phyloP scores from a whole-genome alignment of 1,140 invertebrate species.

The Leptopilina clavipes region DNA sequence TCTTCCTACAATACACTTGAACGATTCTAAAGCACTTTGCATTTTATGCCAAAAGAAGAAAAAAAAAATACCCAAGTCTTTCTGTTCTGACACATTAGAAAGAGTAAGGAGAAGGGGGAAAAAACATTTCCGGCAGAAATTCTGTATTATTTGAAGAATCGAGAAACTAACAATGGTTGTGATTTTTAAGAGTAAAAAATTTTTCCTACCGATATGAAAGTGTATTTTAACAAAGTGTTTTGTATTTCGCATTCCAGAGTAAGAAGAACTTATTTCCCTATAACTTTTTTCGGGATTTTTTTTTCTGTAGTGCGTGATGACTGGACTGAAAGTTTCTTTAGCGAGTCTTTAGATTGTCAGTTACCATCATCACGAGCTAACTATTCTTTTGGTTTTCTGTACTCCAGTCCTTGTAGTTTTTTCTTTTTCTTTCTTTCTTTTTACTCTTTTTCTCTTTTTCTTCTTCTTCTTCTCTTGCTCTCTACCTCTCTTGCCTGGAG shows the following conservation, averaged over 20 bases:
- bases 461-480: constrained; percentile 44
- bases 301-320: background rate
- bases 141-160: background rate
- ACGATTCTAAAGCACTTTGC: constrained; percentile 28
- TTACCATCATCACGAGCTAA: background rate
- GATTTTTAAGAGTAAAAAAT: background rate
- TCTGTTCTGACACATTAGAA: background rate
- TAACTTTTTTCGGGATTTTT: background rate
- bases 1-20: background rate
- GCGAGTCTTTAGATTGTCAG: background rate
- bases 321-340: background rate
- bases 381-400: background rate
- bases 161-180: no score
- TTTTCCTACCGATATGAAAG: background rate
- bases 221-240: background rate
- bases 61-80: background rate
- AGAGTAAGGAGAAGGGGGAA: background rate
- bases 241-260: background rate
- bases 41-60: background rate
- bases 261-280: background rate
- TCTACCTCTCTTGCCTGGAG: constrained; percentile 40
- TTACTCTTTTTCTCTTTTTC: constrained; percentile 41
- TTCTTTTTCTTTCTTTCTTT: constrained; percentile 29
- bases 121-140: background rate
- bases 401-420: background rate